Percentiles rank a stretch among this genome's conserved stretches.
phyloP scores from a whole-genome alignment of 2,113 vertebrate genomes.

The Hyperopisus bebe region DNA sequence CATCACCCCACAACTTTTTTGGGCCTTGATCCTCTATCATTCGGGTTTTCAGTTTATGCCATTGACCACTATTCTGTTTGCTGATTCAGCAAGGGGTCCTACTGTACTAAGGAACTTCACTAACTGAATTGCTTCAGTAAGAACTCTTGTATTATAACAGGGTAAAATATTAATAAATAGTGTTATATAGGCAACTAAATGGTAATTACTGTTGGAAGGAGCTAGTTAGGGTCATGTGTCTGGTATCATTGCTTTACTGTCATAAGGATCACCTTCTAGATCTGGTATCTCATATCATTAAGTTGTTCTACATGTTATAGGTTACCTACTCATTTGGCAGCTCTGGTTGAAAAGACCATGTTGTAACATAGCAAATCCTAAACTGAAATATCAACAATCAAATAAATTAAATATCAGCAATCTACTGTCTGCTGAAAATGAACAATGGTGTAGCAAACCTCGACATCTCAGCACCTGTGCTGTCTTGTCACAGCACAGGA shows the following conservation, averaged over 20 bases:
- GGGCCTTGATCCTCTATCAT: not conserved
- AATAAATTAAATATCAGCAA: not conserved
- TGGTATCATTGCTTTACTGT: not conserved
- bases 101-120: not conserved
- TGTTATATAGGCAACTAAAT: not conserved
- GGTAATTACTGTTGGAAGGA: not conserved
- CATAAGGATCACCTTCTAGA: not conserved
- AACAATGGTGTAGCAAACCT: not conserved
- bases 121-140: not conserved
- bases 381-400: not conserved
- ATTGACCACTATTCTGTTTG: not conserved
- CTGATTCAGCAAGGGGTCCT: not conserved
- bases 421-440: not conserved
- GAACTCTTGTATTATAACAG: not conserved
- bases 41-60: not conserved
- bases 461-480: not conserved
- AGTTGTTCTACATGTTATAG: not conserved
- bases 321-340: not conserved
- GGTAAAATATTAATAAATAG: not conserved
- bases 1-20: not conserved
- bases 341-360: not conserved
- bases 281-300: not conserved
- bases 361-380: not conserved
- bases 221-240: not conserved
- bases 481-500: not conserved